phyloP scores from a whole-genome alignment of 1,140 invertebrate species.

The Megalopta genalis region DNA sequence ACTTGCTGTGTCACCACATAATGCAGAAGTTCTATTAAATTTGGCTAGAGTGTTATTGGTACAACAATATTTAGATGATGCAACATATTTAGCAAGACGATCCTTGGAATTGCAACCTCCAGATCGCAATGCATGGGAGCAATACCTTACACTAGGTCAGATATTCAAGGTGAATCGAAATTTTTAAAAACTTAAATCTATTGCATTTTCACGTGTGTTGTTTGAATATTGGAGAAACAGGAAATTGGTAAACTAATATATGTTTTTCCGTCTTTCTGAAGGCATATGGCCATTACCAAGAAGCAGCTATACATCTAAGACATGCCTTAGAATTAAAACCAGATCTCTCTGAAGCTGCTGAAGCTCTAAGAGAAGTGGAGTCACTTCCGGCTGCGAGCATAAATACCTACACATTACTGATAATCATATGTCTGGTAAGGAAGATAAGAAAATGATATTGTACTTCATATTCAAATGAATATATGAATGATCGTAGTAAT shows the following conservation, averaged over 20 bases:
- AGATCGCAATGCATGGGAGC: conserved; percentile 92
- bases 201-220: conserved; percentile 1
- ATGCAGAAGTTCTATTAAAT: conserved; percentile 91
- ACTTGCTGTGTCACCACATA: conserved; percentile 90
- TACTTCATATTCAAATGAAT: neutral
- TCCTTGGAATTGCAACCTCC: conserved; percentile 88
- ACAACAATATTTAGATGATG: conserved; percentile 92
- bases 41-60: conserved; percentile 91
- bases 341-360: conserved; percentile 88
- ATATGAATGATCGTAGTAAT: conserved; percentile 21
- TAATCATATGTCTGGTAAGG: conserved; percentile 90
- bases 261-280: conserved; percentile 56
- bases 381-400: conserved; percentile 86
- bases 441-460: conserved; percentile 9
- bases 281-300: conserved; percentile 91
- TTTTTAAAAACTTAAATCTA: neutral
- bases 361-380: conserved; percentile 89
- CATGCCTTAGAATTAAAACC: conserved; percentile 91
- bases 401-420: conserved; percentile 90
- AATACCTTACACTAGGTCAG: conserved; percentile 92
- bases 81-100: conserved; percentile 90
- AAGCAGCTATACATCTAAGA: conserved; percentile 89
- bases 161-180: conserved; percentile 84
- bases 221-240: neutral
- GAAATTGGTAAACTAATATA: neutral